phyloP scores from a whole-genome alignment of 2,797 vertebrate genomes.

The Tachyglossus aculeatus region DNA sequence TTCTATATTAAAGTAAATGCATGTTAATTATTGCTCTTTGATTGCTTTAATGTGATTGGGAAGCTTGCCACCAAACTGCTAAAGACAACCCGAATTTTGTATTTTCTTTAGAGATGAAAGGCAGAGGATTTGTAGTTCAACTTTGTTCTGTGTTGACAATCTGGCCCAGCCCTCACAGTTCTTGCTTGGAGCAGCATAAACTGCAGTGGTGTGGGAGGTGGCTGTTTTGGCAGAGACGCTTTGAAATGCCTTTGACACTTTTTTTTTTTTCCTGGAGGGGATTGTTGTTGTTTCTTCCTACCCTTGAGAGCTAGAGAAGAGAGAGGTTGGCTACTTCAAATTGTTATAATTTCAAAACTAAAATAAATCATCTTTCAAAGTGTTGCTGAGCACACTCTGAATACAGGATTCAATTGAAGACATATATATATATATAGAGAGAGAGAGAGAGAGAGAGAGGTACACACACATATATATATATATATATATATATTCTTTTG shows the following conservation, averaged over 20 bases:
- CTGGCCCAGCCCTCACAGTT: conserved; percentile 62
- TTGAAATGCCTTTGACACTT: conserved; percentile 70
- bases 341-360: conserved; percentile 22
- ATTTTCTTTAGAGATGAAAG: conserved; percentile 62
- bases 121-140: conserved; percentile 55
- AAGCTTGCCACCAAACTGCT: conserved; percentile 67
- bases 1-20: conserved; percentile 60
- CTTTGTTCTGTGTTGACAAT: conserved; percentile 65
- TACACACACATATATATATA: too few species aligned
- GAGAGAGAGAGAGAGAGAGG: too few species aligned
- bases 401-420: too few species aligned
- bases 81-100: conserved; percentile 58
- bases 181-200: conserved; percentile 67
- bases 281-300: conserved; percentile 68
- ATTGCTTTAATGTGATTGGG: conserved; percentile 66
- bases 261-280: conserved; percentile 51
- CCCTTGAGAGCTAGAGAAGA: conserved; percentile 61
- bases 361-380: conserved; percentile 8
- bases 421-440: too few species aligned
- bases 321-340: conserved; percentile 30
- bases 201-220: conserved; percentile 70
- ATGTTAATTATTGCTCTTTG: conserved; percentile 70
- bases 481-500: conserved; percentile 35
- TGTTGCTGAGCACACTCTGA: neutral
- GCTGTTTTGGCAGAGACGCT: conserved; percentile 64